Base-by-base conservation (phyloP, 2,797 vertebrate genomes). In the Ptychobarbus kaznakovi region DNA sequence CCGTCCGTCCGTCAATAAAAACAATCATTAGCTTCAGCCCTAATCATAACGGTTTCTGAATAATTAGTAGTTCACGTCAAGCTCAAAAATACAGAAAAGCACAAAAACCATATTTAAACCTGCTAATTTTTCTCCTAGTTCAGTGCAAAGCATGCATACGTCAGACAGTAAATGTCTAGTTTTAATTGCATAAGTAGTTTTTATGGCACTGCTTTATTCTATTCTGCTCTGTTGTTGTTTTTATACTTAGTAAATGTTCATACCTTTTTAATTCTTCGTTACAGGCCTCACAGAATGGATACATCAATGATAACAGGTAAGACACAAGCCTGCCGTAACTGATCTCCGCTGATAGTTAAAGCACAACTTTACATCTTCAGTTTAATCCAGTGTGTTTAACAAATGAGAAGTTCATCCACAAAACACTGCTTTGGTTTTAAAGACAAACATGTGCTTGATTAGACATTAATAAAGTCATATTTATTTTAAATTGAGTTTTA, bases 251-350 rank as follows among this genome's bases (percentile, higher is more conserved):
- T 42, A n/a, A 40, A 22, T 72, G 83, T 51, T 88, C 89, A 90
- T 81, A 32, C 10, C 6, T 81, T 69, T 69, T 95, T 93, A 91
- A 61, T 61, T 61, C 95, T 93, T 94, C 92, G 92, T 94, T 95
- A 81, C 95, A 96, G 96, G 95, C 95, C 63, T 96, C 95, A 91
- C 98, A 99, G 92, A 99, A 99, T 3, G 98, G 98, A 94, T 99
- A 96, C 95, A 96, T 99, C 94, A 96, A 95, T 11, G 98, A 99
- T 92, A 97, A 96, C 97, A 97, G 98, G 98, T 99, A 94, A 98
- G 97, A 92, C 90, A 89, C 12, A 68, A 18, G 25, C 65, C 40
- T 13, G 38, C 4, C 2, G 1, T 53, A 6, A 53, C 51, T 32
- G 63, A 18, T 8, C 51, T 53, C 18, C 25, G n/a, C 42, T 32